Evolutionary conservation across 2,888 invertebrate genomes (phyloP), one percentile per base, ranked within the genome.

Genomic region (Cabera pusaria): DNA sequence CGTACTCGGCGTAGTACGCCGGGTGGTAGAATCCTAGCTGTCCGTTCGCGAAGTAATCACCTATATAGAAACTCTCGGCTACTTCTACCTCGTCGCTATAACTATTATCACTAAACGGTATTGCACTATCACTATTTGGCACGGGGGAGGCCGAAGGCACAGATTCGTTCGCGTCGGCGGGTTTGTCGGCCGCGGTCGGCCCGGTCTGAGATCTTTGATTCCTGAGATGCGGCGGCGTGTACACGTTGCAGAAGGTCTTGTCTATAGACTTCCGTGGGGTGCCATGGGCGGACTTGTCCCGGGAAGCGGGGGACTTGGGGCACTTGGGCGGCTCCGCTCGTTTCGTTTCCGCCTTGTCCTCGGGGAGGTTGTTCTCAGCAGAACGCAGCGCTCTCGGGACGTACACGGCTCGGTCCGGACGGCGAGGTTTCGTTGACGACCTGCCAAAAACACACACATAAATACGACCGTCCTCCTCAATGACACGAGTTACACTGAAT

Each of bases 351-450:
- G 66, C 56, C 42, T 70, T 71, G 41, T 69, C 68, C 36, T 77
- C 78, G 16, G 73, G 72, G 3, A 52, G 32, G 18, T 46, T 61
- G 31, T 38, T 54, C 24, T 80, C 75, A n/a, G 79, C 66, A 11
- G 71, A 60, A 41, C 93, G 90, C 45, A 93, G 87, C 44, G 93
- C 93, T 64, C 93, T 90, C 43, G 95, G 95, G 44, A 95, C 93
- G 86, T 95, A 96, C 29, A 95, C 93, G 8, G 94, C 94, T 20
- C 93, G 92, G 75, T 95, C 95, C 26, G 95, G 95, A 52, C 95
- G 91, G 39, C 93, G 91, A 23, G 86, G 85, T 56, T 74, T 86
- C 24, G 78, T 62, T 32, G 86, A 72, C 51, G 83, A 72, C 67
- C 84, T 85, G 72, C 21, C 24, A 47, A 65, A 57, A 64, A 64